Evolutionary conservation across 2,113 vertebrate genomes (phyloP), one percentile per base, ranked within the genome.

Genomic region (Hippocampus zosterae): DNA sequence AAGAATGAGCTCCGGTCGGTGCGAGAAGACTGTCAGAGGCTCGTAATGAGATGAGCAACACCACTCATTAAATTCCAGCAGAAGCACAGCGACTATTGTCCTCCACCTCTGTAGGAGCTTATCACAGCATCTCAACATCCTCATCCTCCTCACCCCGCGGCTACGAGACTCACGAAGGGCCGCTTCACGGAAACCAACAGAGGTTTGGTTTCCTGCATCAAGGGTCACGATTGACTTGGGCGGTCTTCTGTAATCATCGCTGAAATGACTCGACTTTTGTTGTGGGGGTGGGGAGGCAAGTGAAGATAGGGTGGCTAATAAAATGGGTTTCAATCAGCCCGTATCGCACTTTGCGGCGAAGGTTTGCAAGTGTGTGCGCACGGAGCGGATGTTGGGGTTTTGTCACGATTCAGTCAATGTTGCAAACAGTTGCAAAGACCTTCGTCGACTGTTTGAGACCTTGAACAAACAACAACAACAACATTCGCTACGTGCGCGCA

Each of bases 11-110:
- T 81, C 74, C 82, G 77, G 86, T 77, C 81, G 84, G 75, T 80
- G 83, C 85, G 70, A 59, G 75, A 76, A 89, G 87, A 89, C 78
- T 84, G 86, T 88, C 83, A 81, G 71, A 53, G 79, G 82, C 75
- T 88, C 83, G 83, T 83, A 87, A 91, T 88, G 85, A 88, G 87
- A 88, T 85, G 85, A 88, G 88, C 76, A 81, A 84, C 75, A 82
- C 78, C 75, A 71, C 84, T 79, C 77, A 69, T 87, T 89, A 83
- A 88, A 63, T 85, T 88, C 77, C 85, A 68, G 63, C 66, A 25
- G 78, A 73, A 82, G 78, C 84, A 82, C 69, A 67, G 71, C 61
- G 41, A 70, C 85, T 75, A 79, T 87, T 86, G 87, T 87, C 74
- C 82, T 81, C 74, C 81, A 79, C 73, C 75, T 82, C 77, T 78